Percentiles rank a stretch among this genome's conserved stretches.
These are phyloP conservation scores for Xiphydria camelus DNA, from an alignment of 2,888 invertebrate species.

Conservation along the genomic window DNA sequence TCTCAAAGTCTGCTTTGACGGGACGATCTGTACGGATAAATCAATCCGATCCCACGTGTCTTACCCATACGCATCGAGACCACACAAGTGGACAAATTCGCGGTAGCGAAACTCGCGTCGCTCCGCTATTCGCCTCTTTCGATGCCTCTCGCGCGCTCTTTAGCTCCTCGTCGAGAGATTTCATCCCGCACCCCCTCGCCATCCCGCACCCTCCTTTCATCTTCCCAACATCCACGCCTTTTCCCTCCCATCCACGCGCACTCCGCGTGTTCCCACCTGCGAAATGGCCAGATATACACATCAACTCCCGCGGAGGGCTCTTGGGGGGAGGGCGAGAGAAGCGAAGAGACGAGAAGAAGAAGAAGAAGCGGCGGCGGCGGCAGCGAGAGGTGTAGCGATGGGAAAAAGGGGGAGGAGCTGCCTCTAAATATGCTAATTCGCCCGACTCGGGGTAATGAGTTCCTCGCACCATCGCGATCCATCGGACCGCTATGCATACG, in stretches of 20 bases:
- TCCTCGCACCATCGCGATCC: constrained; percentile 47
- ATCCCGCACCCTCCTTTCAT: constrained; percentile 12
- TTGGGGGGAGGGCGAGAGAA: neutral
- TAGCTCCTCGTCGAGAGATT: neutral
- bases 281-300: no score
- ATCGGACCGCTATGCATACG: constrained; percentile 52
- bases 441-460: constrained; percentile 52
- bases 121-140: constrained; percentile 12
- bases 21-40: no score
- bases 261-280: no score
- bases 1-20: no score
- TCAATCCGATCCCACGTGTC: no score
- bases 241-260: no score
- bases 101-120: no score
- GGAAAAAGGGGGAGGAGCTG: constrained; percentile 21
- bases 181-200: constrained; percentile 1
- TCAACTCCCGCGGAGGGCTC: no score
- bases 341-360: neutral
- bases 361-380: constrained; percentile 18
- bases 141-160: neutral
- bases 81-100: no score
- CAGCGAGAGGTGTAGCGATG: constrained; percentile 29
- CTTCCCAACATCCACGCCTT: no score
- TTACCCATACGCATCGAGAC: no score
- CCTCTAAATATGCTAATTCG: constrained; percentile 57